Percentiles rank a stretch among this genome's conserved stretches.
These are phyloP conservation scores for Disparrhopalites patrizii DNA, from an alignment of 2,888 invertebrate genomes.

Conservation along the genomic window DNA sequence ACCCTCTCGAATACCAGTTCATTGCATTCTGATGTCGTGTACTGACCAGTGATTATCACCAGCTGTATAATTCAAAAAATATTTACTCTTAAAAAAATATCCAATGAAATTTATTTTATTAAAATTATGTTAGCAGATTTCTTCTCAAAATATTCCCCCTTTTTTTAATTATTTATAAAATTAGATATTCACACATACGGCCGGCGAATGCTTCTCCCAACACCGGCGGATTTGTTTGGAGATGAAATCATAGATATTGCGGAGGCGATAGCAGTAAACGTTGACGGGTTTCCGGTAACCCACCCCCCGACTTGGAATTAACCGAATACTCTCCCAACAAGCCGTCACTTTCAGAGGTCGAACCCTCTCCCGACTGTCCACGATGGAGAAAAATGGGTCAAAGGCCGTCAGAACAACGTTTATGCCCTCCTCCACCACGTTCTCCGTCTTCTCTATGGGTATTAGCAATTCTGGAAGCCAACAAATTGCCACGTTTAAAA, in stretches of 20 bases:
- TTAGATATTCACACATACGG: conserved; percentile 8
- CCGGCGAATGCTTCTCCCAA: conserved; percentile 15
- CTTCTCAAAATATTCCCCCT: not conserved
- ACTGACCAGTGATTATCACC: not conserved
- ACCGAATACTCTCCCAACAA: conserved; percentile 7
- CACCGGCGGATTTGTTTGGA: not conserved
- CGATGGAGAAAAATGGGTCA: conserved; percentile 2
- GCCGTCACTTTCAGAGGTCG: too few species aligned
- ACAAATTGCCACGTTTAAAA: too few species aligned
- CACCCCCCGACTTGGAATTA: not conserved
- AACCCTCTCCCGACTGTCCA: not conserved
- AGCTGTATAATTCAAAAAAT: not conserved
- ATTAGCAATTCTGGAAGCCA: conserved; percentile 9
- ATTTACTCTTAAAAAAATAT: not conserved
- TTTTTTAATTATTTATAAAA: not conserved
- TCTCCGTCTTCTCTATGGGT: not conserved
- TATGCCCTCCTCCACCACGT: not conserved
- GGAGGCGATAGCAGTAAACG: conserved; percentile 4
- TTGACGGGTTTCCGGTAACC: not conserved
- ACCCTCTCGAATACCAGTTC: not conserved
- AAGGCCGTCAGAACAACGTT: conserved; percentile 11
- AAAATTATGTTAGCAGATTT: too few species aligned
- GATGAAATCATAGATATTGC: conserved; percentile 19
- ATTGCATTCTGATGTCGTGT: not conserved
- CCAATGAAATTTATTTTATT: too few species aligned